Evolutionary conservation across 2,113 vertebrate genomes (phyloP).

Genomic region (Pomatostomus ruficeps): DNA sequence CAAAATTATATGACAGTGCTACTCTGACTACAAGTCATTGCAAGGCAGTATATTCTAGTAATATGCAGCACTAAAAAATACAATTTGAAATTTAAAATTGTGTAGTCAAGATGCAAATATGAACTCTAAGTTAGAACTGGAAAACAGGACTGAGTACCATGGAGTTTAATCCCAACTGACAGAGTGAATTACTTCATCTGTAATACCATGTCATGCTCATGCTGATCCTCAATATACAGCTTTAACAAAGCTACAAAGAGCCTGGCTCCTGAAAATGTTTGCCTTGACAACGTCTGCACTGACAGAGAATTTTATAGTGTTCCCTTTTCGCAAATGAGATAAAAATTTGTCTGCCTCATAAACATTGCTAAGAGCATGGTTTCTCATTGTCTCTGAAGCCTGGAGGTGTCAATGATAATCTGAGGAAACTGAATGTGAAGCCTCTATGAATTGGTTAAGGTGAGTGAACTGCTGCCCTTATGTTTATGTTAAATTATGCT

Average conservation of each 20-base stretch:
- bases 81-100: neutral
- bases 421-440: neutral
- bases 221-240: neutral
- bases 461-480: neutral
- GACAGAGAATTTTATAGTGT: neutral
- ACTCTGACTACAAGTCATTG: neutral
- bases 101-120: neutral
- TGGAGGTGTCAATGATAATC: neutral
- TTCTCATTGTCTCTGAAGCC: neutral
- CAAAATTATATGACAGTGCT: neutral
- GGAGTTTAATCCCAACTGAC: neutral
- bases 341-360: neutral
- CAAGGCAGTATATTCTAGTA: neutral
- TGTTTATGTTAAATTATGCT: neutral
- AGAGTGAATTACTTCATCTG: neutral
- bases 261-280: neutral
- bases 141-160: neutral
- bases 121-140: neutral
- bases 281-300: neutral
- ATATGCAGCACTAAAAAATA: neutral
- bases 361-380: neutral
- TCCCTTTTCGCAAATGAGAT: neutral
- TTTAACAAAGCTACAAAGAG: neutral
- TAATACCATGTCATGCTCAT: neutral
- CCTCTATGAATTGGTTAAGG: neutral